Percentiles rank a stretch among this genome's conserved stretches.
Conservation (phyloP, 2,113 vertebrate species). For the Clarias batrachus region DNA sequence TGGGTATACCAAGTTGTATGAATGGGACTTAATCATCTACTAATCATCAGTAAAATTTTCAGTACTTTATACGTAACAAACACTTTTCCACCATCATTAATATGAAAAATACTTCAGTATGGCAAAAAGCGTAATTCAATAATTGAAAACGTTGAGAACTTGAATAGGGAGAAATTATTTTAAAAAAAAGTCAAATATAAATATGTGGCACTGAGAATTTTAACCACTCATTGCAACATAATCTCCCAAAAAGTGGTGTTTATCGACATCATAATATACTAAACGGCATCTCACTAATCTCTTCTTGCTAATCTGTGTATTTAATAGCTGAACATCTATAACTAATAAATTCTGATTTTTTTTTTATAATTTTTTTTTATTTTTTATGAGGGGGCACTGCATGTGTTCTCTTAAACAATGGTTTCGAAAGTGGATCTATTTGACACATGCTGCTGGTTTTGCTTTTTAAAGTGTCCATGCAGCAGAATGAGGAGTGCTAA, state of each 20-base stretch:
- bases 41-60: neutral
- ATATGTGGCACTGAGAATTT: conserved; percentile 46
- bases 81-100: conserved; percentile 27
- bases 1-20: conserved; percentile 26
- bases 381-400: neutral
- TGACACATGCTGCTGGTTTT: conserved; percentile 38
- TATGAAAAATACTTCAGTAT: conserved; percentile 43
- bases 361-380: neutral
- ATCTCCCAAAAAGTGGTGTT: conserved; percentile 37
- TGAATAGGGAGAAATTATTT: conserved; percentile 24
- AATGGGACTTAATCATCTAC: conserved; percentile 19
- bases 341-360: conserved; percentile 32
- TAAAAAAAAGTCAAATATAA: conserved; percentile 36
- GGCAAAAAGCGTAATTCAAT: conserved; percentile 44
- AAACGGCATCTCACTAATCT: conserved; percentile 41
- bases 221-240: conserved; percentile 39
- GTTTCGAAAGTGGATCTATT: conserved; percentile 28
- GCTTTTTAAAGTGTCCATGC: conserved; percentile 26
- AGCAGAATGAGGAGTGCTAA: conserved; percentile 40
- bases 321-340: conserved; percentile 27
- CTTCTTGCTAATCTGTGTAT: conserved; percentile 38
- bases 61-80: conserved; percentile 27
- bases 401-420: conserved; percentile 22
- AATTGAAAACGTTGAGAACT: conserved; percentile 38
- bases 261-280: conserved; percentile 36